These are phyloP conservation scores for Eubasilissa regina DNA, from an alignment of 1,140 invertebrate species.

Conservation along the genomic window DNA sequence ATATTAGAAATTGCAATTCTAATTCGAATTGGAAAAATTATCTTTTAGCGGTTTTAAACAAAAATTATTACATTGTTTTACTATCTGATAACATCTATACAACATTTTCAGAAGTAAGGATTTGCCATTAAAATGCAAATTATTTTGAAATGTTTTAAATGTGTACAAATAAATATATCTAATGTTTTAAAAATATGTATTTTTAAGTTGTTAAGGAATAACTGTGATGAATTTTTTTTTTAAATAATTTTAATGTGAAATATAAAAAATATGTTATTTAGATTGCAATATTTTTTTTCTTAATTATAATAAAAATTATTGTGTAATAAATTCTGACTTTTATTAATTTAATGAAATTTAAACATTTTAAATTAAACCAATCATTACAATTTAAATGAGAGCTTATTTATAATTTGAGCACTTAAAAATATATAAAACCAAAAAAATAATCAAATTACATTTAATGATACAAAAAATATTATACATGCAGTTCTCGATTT, in stretches of 20 bases:
- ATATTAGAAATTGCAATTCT: too few species aligned
- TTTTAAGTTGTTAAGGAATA: constrained; percentile 33
- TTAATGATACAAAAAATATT: too few species aligned
- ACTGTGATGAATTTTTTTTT: constrained; percentile 28
- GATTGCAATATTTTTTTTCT: background rate
- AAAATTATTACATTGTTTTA: background rate
- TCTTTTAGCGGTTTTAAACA: background rate
- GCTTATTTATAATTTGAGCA: too few species aligned
- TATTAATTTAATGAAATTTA: background rate
- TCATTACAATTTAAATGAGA: too few species aligned
- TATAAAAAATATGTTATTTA: background rate
- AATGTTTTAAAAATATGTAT: background rate
- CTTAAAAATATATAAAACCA: too few species aligned
- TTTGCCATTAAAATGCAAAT: too few species aligned
- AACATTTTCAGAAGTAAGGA: background rate
- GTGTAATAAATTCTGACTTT: background rate
- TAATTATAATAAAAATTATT: background rate
- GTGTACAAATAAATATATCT: too few species aligned
- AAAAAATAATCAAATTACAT: too few species aligned
- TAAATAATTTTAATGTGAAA: background rate
- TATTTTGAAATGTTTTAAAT: too few species aligned
- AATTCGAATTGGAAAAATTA: too few species aligned
- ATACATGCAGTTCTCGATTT: too few species aligned
- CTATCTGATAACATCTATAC: background rate
- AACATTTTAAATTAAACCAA: too few species aligned